Base-by-base conservation (phyloP, 1,140 invertebrate species). In the Eriosoma lanigerum region DNA sequence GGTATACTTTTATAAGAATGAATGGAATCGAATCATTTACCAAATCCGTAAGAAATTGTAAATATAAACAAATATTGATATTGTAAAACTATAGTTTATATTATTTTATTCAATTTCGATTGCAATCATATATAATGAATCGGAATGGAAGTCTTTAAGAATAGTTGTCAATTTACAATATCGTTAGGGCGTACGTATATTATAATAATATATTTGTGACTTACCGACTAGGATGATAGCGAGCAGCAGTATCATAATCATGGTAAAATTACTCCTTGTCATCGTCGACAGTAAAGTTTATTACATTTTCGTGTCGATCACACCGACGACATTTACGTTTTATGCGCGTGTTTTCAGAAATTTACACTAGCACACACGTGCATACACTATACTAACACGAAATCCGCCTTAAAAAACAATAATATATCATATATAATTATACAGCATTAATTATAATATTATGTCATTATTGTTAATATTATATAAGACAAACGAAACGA, bases 281-380 rank as follows among this genome's bases (percentile, higher is more conserved):
- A 72, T 72, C 46, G 26, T 72, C 17, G 26, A 12, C n/a, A n/a
- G 17, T 29, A 9, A 72, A 15, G 17, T 29, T 72, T n/a, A 72
- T 72, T 24, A 72, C 68, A 72, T 72, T n/a, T 72, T 72, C 48
- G 48, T 52, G 46, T 72, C 48, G 17, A 72, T 52, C 48, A 29
- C 66, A 26, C 66, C 13, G 66, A 29, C 15, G 4, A 6, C n/a
- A 1, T 38, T 38, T n/a, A 50, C 66, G 66, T 48, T 26, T 70
- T 29, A 48, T 72, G 10, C 1, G 50, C 68, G 48, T 72, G n/a
- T 72, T 64, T 48, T 48, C 15, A 15, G 44, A 24, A 32, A 26
- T 48, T 15, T 26, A 68, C 21, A 21, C 44, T 32, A 15, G 8
- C 66, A 48, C 21, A 48, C 1, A 26, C 19, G 48, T 15, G 48